These are phyloP conservation scores for Melipona quadrifasciata DNA, from an alignment of 1,140 invertebrate species.

Conservation along the genomic window DNA sequence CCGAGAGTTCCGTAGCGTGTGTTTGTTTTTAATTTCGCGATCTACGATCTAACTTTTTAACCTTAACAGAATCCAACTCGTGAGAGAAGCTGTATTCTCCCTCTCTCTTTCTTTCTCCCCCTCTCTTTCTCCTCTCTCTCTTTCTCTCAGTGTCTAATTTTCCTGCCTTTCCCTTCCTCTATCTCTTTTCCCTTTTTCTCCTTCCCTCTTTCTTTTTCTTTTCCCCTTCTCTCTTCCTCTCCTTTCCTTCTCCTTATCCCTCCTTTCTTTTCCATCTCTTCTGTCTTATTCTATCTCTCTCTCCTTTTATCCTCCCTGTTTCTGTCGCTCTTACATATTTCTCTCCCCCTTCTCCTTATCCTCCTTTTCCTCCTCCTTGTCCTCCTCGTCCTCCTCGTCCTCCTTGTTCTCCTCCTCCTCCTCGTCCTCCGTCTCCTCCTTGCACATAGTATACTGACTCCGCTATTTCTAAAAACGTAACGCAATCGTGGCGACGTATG, in stretches of 20 bases:
- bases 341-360: conserved; percentile 6
- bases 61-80: conserved; percentile 47
- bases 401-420: background rate
- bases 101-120: conserved; percentile 36
- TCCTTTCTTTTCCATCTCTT: background rate
- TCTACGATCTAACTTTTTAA: conserved; percentile 55
- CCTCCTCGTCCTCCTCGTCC: conserved; percentile 13
- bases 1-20: conserved; percentile 75
- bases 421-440: conserved; percentile 12
- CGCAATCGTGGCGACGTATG: conserved; percentile 54
- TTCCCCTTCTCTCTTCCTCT: background rate
- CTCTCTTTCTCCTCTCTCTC: background rate
- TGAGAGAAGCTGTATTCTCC: conserved; percentile 52
- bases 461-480: conserved; percentile 57
- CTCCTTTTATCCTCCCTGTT: conserved; percentile 15
- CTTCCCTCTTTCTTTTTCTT: background rate
- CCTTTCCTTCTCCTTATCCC: background rate
- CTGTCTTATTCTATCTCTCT: background rate
- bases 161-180: conserved; percentile 4
- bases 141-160: background rate
- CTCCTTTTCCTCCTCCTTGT: background rate
- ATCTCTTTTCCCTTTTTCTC: background rate
- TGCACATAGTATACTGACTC: conserved; percentile 50
- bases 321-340: conserved; percentile 12
- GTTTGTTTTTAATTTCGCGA: conserved; percentile 56